These are phyloP conservation scores for Carassius gibelio DNA, from an alignment of 2,113 vertebrate species.

Conservation along the genomic window DNA sequence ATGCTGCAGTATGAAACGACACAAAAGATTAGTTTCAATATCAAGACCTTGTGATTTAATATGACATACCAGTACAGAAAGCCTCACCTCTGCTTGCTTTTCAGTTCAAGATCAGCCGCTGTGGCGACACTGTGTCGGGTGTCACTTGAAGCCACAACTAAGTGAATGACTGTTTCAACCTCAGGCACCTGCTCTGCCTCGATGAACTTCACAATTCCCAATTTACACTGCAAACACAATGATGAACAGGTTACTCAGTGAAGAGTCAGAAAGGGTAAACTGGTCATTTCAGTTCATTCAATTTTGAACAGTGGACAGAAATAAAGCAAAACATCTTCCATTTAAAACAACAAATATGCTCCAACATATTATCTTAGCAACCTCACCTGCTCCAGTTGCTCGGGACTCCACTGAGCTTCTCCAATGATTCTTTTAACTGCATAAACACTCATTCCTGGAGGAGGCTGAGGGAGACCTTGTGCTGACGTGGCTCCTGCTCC, in stretches of 20 bases:
- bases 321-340: not conserved
- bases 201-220: conserved; percentile 97
- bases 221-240: conserved; percentile 83
- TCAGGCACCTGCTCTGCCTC: conserved; percentile 95
- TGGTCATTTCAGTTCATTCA: not conserved
- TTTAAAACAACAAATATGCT: not conserved
- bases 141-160: conserved; percentile 96
- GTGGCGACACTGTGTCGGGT: conserved; percentile 95
- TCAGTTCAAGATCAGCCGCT: conserved; percentile 94
- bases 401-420: conserved; percentile 93
- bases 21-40: not conserved
- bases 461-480: conserved; percentile 89
- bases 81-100: conserved; percentile 92
- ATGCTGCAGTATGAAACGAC: conserved; percentile 76
- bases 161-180: conserved; percentile 91
- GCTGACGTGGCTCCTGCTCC: conserved; percentile 69
- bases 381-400: conserved; percentile 92
- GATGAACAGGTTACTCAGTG: not conserved
- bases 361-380: not conserved
- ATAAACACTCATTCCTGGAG: conserved; percentile 96
- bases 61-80: not conserved
- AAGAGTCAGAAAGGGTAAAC: not conserved
- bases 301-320: not conserved
- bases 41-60: not conserved
- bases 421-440: conserved; percentile 94